Evolutionary conservation across 30 jellyfish, hydroid and myxozoan genomes (phyloP), one percentile per base, ranked within the genome.

Genomic region (Aurelia coerulea): DNA sequence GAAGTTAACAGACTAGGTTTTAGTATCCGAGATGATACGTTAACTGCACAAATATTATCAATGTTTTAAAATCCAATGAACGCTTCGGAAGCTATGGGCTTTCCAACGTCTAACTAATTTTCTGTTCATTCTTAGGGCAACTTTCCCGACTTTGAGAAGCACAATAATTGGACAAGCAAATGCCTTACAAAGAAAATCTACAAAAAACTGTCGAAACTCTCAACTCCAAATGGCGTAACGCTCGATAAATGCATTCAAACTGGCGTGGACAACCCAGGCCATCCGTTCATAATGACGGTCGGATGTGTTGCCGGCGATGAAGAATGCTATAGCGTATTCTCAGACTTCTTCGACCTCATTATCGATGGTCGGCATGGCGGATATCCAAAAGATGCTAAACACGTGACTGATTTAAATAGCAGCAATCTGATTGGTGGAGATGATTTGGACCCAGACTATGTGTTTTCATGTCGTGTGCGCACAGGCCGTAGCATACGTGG

Each of bases 221-320:
- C 50, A 52, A 85, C 96, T 1, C 81, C 84, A 23, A 91, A 68
- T 83, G 98, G 98, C 7, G 72, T 49, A 62, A 72, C 97, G 10
- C 83, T 92, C 17, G 97, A 92, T 73, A 60, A 75, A 23, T 79
- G 65, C 81, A 92, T 92, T 49, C 98, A 92, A 65, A 92, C 98
- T 10, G 98, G 98, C n/a, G 98, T 92, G n/a, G 98, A 92, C 81
- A 92, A 92, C 88, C 98, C 98, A 3, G 98, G 98, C 39, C 98
- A 92, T 50, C 98, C 98, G 13, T 92, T 92, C 75, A 92, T 92
- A 66, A 86, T 87, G 92, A 92, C 95, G 11, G 98, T 92, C 35
- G 98, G 98, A 31, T 87, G 97, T 73, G 97, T 92, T 10, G 98
- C 98, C 1, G 96, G 96, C 7, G 98, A 92, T 68, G 59, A 83